Evolutionary conservation across 2,888 invertebrate genomes (phyloP).

Genomic region (Drosophila gaucha): DNA sequence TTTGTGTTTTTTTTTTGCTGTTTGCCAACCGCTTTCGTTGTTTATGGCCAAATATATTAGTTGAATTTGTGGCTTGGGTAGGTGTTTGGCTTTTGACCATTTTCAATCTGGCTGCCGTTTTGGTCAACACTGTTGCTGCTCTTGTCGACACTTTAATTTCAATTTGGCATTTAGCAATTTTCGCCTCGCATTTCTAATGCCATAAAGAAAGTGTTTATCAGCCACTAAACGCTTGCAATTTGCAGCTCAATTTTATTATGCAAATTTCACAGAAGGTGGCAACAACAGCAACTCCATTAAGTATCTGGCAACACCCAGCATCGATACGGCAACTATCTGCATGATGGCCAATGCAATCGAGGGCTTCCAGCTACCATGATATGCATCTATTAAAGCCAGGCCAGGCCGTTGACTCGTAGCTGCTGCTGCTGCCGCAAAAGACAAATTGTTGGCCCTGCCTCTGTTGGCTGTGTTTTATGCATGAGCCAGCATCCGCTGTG

Average conservation of each 20-base stretch:
- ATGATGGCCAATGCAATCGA: slow-evolving; percentile 35
- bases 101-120: slow-evolving; percentile 67
- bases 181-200: slow-evolving; percentile 51
- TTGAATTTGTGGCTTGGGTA: slow-evolving; percentile 58
- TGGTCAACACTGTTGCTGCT: slow-evolving; percentile 34
- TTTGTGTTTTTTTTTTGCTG: slow-evolving; percentile 32
- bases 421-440: slow-evolving; percentile 16
- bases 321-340: slow-evolving; percentile 11
- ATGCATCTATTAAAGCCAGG: slow-evolving; percentile 40
- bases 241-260: slow-evolving; percentile 57
- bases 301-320: slow-evolving; percentile 12
- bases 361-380: slow-evolving; percentile 47
- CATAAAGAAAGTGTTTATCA: slow-evolving; percentile 71
- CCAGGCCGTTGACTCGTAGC: slow-evolving; percentile 47
- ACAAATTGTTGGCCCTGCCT: slow-evolving; percentile 34
- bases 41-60: slow-evolving; percentile 78
- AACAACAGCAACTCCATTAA: slow-evolving; percentile 19
- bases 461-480: slow-evolving; percentile 41
- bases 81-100: slow-evolving; percentile 69
- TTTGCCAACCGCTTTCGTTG: slow-evolving; percentile 65
- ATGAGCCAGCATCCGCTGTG: slow-evolving; percentile 45
- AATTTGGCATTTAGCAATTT: slow-evolving; percentile 71
- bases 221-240: slow-evolving; percentile 48
- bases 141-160: slow-evolving; percentile 74
- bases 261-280: slow-evolving; percentile 51